phyloP scores from a whole-genome alignment of 2,113 vertebrate genomes.

The Pelvicachromis taeniatus region DNA sequence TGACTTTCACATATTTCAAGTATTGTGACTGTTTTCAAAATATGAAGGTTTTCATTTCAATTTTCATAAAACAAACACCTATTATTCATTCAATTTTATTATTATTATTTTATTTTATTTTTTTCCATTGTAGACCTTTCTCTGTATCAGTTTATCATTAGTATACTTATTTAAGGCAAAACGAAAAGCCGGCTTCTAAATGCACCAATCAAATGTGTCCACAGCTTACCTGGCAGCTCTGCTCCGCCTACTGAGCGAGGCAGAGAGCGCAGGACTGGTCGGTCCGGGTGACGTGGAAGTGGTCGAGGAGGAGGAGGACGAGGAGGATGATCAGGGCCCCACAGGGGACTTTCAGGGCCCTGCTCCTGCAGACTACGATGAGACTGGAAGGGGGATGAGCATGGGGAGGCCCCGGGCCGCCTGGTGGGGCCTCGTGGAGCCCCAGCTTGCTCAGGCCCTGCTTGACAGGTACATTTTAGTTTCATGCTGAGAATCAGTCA shows the following conservation, averaged over 20 bases:
- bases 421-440: constrained; percentile 55
- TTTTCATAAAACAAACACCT: not conserved
- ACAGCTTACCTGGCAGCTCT: constrained; percentile 69
- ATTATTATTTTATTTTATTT: too few species aligned
- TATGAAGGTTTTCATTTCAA: not conserved
- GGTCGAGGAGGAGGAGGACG: constrained; percentile 56
- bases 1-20: not conserved
- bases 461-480: constrained; percentile 56
- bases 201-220: not conserved
- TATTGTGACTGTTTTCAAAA: not conserved
- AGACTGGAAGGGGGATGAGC: constrained; percentile 55
- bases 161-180: not conserved
- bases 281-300: constrained; percentile 19
- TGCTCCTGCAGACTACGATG: constrained; percentile 70
- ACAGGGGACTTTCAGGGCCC: constrained; percentile 57
- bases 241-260: constrained; percentile 71
- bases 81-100: too few species aligned
- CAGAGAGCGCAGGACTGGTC: constrained; percentile 38
- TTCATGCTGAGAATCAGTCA: not conserved
- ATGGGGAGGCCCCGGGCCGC: constrained; percentile 56
- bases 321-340: constrained; percentile 51
- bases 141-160: not conserved
- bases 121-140: not conserved
- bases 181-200: fast-evolving
- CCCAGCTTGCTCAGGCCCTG: constrained; percentile 64